These are phyloP conservation scores for Lacanobia wlatinum DNA, from an alignment of 2,888 invertebrate genomes.

Conservation along the genomic window DNA sequence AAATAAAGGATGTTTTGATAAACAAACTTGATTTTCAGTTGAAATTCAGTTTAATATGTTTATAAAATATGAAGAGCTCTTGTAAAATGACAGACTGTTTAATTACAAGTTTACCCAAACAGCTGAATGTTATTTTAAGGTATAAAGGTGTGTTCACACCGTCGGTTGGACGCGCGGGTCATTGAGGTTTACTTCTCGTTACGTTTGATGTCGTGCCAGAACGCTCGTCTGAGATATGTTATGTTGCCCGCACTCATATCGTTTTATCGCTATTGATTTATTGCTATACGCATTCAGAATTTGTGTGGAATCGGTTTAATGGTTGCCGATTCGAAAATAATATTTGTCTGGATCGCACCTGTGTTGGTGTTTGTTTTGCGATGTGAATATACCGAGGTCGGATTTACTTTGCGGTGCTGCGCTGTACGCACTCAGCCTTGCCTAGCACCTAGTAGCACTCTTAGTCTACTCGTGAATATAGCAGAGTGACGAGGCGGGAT, in stretches of 20 bases:
- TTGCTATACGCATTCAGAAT: conserved; percentile 50
- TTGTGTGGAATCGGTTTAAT: conserved; percentile 54
- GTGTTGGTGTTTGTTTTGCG: conserved; percentile 33
- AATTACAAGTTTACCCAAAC: conserved; percentile 40
- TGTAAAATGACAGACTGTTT: conserved; percentile 33
- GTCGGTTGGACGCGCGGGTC: conserved; percentile 65
- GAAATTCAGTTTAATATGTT: conserved; percentile 9
- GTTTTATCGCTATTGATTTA: conserved; percentile 65
- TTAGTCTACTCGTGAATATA: no score
- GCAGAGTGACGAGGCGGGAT: no score
- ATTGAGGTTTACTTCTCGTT: conserved; percentile 65
- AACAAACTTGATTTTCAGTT: conserved; percentile 21
- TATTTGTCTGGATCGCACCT: conserved; percentile 54
- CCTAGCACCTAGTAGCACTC: neutral
- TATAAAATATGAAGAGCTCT: conserved; percentile 28
- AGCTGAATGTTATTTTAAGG: conserved; percentile 69
- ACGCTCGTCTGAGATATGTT: conserved; percentile 54
- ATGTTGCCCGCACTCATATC: conserved; percentile 64
- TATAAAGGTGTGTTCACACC: conserved; percentile 60
- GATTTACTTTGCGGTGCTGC: neutral
- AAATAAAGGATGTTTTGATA: conserved; percentile 17
- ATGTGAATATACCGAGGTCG: conserved; percentile 17
- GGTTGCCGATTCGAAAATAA: conserved; percentile 54
- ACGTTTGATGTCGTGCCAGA: conserved; percentile 73
- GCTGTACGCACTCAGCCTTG: neutral